Conservation (phyloP, 2,888 invertebrate species). For the Macrostomum cliftonense region DNA sequence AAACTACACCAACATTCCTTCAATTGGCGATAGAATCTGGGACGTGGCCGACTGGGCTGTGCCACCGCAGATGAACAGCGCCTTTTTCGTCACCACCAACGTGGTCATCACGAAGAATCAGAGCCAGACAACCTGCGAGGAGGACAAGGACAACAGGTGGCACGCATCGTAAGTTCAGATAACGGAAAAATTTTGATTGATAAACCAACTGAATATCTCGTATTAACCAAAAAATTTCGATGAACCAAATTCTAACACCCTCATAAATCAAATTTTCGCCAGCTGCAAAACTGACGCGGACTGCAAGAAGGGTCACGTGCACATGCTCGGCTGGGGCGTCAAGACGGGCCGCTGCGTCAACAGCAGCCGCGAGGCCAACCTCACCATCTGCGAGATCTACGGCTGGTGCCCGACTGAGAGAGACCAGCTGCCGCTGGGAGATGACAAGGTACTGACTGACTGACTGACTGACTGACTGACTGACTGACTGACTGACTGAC, state of each 20-base stretch:
- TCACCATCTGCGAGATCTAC: slow-evolving; percentile 5
- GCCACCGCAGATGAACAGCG: slow-evolving; percentile 8
- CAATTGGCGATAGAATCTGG: slow-evolving; percentile 6
- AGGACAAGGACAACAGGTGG: not conserved
- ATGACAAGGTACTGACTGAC: not conserved
- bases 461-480: slow-evolving; percentile 10
- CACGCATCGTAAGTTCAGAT: not conserved
- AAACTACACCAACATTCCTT: slow-evolving; percentile 7
- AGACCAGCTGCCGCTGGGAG: not conserved
- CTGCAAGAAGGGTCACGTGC: slow-evolving; percentile 1
- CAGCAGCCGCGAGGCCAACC: slow-evolving; percentile 1
- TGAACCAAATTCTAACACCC: too few relatives aligned
- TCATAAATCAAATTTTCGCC: too few relatives aligned
- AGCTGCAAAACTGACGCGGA: slow-evolving; percentile 6
- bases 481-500: slow-evolving; percentile 9
- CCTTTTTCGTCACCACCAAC: slow-evolving; percentile 11
- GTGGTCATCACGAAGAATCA: slow-evolving; percentile 10
- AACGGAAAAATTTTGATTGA: too few relatives aligned
- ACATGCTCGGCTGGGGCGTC: slow-evolving; percentile 1
- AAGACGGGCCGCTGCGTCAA: slow-evolving; percentile 5
- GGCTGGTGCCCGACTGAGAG: slow-evolving; percentile 7
- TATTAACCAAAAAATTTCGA: too few relatives aligned
- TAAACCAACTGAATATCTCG: too few relatives aligned
- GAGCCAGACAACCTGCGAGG: slow-evolving; percentile 7
- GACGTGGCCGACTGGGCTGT: slow-evolving; percentile 8